phyloP scores from a whole-genome alignment of 2,113 vertebrate genomes.

The Anarhynchus alexandrinus region DNA sequence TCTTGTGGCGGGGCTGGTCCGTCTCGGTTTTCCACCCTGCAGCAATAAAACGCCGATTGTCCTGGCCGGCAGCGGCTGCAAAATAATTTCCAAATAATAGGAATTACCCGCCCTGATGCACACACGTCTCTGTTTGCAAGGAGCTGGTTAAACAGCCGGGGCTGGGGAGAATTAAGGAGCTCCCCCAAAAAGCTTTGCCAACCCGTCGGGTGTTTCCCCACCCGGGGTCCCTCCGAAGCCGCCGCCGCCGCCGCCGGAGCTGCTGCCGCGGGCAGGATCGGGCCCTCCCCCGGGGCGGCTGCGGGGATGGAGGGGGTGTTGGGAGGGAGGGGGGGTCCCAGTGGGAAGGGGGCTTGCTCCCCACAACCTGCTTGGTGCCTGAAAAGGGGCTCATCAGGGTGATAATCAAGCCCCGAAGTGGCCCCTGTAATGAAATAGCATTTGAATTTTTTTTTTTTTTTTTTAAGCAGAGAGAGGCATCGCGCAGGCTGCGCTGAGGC shows the following conservation, averaged over 20 bases:
- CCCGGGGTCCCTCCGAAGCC: background rate
- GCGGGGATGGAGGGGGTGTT: too few species aligned
- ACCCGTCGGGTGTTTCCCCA: background rate
- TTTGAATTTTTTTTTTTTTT: background rate
- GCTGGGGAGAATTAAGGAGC: background rate
- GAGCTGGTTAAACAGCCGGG: background rate
- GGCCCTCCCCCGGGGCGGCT: background rate
- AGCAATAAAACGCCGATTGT: background rate
- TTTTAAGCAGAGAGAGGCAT: background rate
- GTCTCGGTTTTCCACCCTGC: background rate
- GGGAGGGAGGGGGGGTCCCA: too few species aligned
- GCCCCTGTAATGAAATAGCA: background rate
- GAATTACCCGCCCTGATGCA: conserved; percentile 12
- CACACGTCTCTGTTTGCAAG: background rate
- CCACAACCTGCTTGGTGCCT: background rate
- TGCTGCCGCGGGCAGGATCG: background rate
- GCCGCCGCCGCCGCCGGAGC: background rate
- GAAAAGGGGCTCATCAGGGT: background rate
- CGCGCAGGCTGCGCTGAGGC: background rate
- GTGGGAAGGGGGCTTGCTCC: background rate
- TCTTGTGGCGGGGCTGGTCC: background rate
- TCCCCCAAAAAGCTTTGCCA: background rate
- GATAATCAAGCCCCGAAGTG: background rate
- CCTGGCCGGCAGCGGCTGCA: background rate
- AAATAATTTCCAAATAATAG: conserved; percentile 30